A percentile compares a stretch with the other conserved stretches of the same genome.
Conservation (phyloP, 2,888 invertebrate species). For the Xestia c-nigrum region DNA sequence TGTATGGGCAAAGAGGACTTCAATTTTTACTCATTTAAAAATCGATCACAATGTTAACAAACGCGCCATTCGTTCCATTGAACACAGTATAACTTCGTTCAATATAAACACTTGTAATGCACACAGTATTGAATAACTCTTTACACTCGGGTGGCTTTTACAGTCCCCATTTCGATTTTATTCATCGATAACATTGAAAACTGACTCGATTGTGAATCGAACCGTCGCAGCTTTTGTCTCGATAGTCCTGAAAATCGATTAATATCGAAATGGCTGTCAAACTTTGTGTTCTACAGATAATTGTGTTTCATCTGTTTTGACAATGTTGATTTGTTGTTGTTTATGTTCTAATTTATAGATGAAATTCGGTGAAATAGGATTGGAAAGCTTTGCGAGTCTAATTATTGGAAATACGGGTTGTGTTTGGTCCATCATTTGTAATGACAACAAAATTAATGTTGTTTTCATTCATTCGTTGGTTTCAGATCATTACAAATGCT, state of each 20-base stretch:
- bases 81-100: background rate
- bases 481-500: no score
- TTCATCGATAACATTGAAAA: conserved; percentile 45
- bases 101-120: conserved; percentile 24
- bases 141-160: conserved; percentile 20
- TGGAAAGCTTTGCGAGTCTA: background rate
- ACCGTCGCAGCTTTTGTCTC: conserved; percentile 27
- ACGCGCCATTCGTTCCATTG: background rate
- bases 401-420: background rate
- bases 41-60: background rate
- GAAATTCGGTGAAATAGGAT: background rate
- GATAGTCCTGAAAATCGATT: conserved; percentile 31
- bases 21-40: background rate
- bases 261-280: conserved; percentile 27
- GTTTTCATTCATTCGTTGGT: no score
- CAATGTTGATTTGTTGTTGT: conserved; percentile 27
- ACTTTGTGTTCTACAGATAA: conserved; percentile 27
- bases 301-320: conserved; percentile 33
- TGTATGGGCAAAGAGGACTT: no score
- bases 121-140: conserved; percentile 47
- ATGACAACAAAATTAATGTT: background rate
- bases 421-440: background rate
- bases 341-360: conserved; percentile 23
- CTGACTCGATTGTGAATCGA: conserved; percentile 26
- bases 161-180: conserved; percentile 27